Conservation (phyloP, 2,888 invertebrate genomes). For the Trachelus iudaicus region DNA sequence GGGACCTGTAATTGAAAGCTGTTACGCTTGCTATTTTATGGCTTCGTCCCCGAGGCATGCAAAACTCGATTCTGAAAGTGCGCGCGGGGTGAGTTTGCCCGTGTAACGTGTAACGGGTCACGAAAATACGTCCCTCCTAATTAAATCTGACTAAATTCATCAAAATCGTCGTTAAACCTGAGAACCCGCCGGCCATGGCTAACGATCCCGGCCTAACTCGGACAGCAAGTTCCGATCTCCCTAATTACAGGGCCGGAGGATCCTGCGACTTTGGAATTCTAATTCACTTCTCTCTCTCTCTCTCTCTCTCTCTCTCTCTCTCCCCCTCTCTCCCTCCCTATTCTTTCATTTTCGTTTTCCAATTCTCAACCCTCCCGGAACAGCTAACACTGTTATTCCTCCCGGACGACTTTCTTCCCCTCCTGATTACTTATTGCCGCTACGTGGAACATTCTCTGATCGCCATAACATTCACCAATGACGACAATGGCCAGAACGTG, state of each 20-base stretch:
- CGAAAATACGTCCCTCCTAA: constrained; percentile 52
- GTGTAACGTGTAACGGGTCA: constrained; percentile 38
- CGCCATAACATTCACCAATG: too few species aligned
- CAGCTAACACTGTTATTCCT: too few species aligned
- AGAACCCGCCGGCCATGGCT: constrained; percentile 4
- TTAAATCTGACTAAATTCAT: constrained; percentile 57
- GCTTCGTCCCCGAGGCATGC: constrained; percentile 56
- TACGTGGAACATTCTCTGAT: too few species aligned
- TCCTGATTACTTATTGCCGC: too few species aligned
- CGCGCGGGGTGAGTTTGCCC: not conserved
- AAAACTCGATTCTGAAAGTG: constrained; percentile 56
- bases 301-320: too few species aligned
- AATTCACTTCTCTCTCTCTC: not conserved
- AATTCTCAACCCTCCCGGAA: too few species aligned
- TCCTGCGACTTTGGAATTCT: not conserved
- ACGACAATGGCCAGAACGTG: too few species aligned
- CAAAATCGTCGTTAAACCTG: constrained; percentile 48
- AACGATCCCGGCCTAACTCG: constrained; percentile 24
- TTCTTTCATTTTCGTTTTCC: too few species aligned
- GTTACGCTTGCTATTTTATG: constrained; percentile 62
- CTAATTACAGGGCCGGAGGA: constrained; percentile 35
- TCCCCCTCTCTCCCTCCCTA: too few species aligned
- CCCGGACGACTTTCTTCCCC: too few species aligned
- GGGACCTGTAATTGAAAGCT: constrained; percentile 61
- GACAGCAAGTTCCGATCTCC: constrained; percentile 45